phyloP scores from a whole-genome alignment of 2,113 vertebrate species.

The Ursus arctos region DNA sequence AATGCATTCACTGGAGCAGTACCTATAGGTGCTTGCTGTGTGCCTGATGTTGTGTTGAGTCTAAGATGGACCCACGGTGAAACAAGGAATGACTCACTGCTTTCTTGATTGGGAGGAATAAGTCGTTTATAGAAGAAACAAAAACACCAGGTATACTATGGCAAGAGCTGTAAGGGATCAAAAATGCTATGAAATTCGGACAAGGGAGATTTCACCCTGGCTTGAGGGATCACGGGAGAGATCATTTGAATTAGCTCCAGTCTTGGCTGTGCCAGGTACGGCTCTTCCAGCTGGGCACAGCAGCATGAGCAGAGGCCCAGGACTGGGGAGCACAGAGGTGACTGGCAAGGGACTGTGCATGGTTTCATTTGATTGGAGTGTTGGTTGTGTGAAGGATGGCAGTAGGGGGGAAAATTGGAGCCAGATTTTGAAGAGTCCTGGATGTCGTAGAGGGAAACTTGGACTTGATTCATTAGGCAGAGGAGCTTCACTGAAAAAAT shows the following conservation, averaged over 20 bases:
- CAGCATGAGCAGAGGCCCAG: not conserved
- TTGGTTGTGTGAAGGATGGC: not conserved
- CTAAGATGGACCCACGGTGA: not conserved
- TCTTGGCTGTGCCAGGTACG: not conserved
- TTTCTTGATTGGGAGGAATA: not conserved
- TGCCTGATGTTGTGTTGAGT: not conserved
- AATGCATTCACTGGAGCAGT: not conserved
- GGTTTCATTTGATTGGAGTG: not conserved
- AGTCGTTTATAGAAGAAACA: not conserved
- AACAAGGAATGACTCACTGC: not conserved
- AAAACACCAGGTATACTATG: not conserved
- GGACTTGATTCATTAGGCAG: not conserved
- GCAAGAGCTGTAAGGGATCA: not conserved
- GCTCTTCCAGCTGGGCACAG: not conserved
- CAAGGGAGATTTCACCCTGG: not conserved
- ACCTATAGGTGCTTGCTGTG: not conserved
- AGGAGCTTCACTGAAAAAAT: not conserved
- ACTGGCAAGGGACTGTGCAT: no score
- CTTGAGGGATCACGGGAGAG: not conserved
- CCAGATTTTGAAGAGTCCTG: not conserved
- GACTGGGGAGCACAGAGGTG: not conserved
- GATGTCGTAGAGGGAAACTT: not conserved
- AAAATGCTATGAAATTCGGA: not conserved
- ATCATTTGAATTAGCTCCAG: not conserved
- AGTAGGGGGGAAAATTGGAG: not conserved